Conservation (phyloP, 1,140 invertebrate genomes). For the Macrobrachium rosenbergii region DNA sequence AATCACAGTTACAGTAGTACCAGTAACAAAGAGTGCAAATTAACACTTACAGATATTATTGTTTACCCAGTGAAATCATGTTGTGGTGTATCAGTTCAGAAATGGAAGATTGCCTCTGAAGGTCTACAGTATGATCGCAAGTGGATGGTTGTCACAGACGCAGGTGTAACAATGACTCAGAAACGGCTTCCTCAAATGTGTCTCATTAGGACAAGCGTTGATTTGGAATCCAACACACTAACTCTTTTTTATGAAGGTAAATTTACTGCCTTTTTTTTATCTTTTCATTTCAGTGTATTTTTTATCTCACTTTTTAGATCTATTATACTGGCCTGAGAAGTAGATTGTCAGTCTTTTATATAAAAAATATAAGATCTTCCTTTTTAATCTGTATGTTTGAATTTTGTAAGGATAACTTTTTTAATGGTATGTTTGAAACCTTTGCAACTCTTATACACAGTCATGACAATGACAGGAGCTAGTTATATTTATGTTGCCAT, state of each 20-base stretch:
- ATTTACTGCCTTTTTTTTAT: background rate
- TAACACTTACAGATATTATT: conserved; percentile 78
- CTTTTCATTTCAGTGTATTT: background rate
- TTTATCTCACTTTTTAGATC: background rate
- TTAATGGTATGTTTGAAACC: too few relatives aligned
- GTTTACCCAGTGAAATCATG: conserved; percentile 97
- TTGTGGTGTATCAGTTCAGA: conserved; percentile 76
- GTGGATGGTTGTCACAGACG: conserved; percentile 87
- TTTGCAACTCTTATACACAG: too few relatives aligned
- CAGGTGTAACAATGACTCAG: conserved; percentile 88
- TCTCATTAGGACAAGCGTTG: conserved; percentile 82
- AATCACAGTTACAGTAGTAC: conserved; percentile 29
- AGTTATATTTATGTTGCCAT: too few relatives aligned
- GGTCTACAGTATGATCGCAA: conserved; percentile 90
- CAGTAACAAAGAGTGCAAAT: background rate
- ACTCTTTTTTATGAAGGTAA: conserved; percentile 80
- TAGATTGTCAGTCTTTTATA: background rate
- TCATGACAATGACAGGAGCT: too few relatives aligned
- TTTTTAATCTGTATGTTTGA: too few relatives aligned
- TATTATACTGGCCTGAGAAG: background rate
- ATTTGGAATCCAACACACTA: conserved; percentile 76
- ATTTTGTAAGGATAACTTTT: too few relatives aligned
- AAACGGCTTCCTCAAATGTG: conserved; percentile 87
- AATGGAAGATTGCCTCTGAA: conserved; percentile 81
- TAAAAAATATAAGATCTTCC: background rate